Evolutionary conservation across 2,113 vertebrate species (phyloP).

Genomic region (Pandion haliaetus): DNA sequence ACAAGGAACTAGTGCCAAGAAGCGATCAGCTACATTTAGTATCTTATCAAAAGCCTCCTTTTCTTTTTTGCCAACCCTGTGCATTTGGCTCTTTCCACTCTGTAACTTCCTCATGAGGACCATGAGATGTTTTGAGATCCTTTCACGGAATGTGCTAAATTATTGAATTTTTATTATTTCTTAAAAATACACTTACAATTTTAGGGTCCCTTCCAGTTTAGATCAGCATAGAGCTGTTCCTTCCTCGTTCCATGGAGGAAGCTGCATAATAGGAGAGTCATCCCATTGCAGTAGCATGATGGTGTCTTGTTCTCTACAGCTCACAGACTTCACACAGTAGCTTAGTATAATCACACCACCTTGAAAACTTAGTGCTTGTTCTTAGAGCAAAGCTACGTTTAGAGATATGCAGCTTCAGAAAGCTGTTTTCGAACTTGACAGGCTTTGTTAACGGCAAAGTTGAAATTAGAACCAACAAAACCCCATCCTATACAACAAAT

Average conservation of each 20-base stretch:
- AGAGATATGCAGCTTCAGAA: neutral
- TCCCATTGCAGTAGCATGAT: accelerated
- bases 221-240: neutral
- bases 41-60: neutral
- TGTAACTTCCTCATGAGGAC: neutral
- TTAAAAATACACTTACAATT: neutral
- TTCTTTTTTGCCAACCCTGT: neutral
- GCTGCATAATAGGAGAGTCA: neutral
- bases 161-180: neutral
- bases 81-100: neutral
- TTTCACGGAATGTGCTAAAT: neutral
- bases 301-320: neutral
- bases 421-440: neutral
- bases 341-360: neutral
- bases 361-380: neutral
- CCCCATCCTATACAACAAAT: neutral
- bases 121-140: neutral
- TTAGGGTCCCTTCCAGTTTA: neutral
- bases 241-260: neutral
- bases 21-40: neutral
- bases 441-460: neutral
- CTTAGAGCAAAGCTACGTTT: neutral
- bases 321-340: neutral
- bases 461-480: neutral
- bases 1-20: neutral